These are phyloP conservation scores for Rhinopomastus cyanomelas DNA, from an alignment of 2,113 vertebrate genomes.

Conservation along the genomic window DNA sequence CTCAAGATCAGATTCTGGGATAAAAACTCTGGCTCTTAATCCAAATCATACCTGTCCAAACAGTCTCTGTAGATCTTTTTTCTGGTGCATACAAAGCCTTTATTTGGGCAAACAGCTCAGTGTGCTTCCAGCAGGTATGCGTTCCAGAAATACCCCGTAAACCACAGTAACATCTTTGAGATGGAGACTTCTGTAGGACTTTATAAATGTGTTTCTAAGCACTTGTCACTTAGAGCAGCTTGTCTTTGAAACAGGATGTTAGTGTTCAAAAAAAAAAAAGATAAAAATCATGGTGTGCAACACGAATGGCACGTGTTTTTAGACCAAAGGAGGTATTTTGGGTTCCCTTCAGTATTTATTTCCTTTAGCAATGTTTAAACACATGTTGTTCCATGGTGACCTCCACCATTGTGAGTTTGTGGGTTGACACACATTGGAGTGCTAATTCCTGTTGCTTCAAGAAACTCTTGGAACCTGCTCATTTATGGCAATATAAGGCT, in stretches of 20 bases:
- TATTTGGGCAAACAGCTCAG: not conserved
- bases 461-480: slow-evolving; percentile 7
- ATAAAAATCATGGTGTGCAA: not conserved
- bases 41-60: not conserved
- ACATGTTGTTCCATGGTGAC: not conserved
- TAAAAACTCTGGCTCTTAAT: not conserved
- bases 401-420: not conserved
- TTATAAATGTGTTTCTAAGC: not conserved
- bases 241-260: slow-evolving; percentile 20
- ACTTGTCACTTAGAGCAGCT: not conserved
- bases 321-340: not conserved
- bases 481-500: not conserved
- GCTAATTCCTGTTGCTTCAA: slow-evolving; percentile 46
- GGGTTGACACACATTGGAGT: not conserved
- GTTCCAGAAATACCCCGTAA: not conserved
- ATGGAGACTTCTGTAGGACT: not conserved
- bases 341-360: not conserved
- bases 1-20: not conserved
- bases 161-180: not conserved
- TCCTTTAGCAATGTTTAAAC: slow-evolving; percentile 17
- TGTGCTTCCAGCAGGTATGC: not conserved
- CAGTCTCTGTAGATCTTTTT: not conserved
- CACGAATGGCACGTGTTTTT: not conserved
- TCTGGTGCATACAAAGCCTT: not conserved
- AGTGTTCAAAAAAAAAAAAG: not conserved